A percentile compares a stretch with the other conserved stretches of the same genome.
Conservation (phyloP, 2,888 invertebrate species). For the Anticlea derivata region DNA sequence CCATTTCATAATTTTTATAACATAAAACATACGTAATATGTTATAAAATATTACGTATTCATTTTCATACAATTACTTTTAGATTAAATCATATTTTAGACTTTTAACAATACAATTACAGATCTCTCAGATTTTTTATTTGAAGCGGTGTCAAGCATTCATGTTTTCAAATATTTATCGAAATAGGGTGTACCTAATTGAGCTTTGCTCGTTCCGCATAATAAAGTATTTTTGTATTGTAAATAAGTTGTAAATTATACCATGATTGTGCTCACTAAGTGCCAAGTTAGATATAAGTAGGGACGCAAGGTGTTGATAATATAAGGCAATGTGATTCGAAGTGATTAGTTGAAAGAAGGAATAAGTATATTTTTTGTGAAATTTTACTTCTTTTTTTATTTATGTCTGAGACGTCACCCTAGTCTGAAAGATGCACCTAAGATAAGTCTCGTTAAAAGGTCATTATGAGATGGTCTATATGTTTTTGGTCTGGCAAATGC, state of each 20-base stretch:
- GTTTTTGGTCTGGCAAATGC: too few relatives aligned
- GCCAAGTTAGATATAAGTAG: slow-evolving; percentile 77
- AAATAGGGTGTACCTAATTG: slow-evolving; percentile 1
- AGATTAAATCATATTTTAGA: too few relatives aligned
- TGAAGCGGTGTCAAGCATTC: background rate
- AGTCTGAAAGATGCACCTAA: too few relatives aligned
- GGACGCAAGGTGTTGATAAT: slow-evolving; percentile 44
- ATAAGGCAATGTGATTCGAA: slow-evolving; percentile 61
- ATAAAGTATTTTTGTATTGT: slow-evolving; percentile 42
- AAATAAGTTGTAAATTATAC: slow-evolving; percentile 59
- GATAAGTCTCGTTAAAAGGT: too few relatives aligned
- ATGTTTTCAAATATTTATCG: background rate
- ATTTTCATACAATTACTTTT: too few relatives aligned
- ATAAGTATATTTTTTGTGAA: slow-evolving; percentile 61
- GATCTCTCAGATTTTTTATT: background rate
- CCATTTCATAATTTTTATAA: background rate
- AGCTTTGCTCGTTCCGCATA: slow-evolving; percentile 31
- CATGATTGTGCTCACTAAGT: slow-evolving; percentile 77
- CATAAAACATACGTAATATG: too few relatives aligned
- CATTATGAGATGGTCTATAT: too few relatives aligned
- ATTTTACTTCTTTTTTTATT: slow-evolving; percentile 27
- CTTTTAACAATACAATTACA: background rate
- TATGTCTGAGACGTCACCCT: too few relatives aligned
- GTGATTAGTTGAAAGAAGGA: slow-evolving; percentile 58
- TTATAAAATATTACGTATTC: too few relatives aligned